Evolutionary conservation across 2,888 invertebrate species (phyloP).

Genomic region (Iphiclides podalirius): DNA sequence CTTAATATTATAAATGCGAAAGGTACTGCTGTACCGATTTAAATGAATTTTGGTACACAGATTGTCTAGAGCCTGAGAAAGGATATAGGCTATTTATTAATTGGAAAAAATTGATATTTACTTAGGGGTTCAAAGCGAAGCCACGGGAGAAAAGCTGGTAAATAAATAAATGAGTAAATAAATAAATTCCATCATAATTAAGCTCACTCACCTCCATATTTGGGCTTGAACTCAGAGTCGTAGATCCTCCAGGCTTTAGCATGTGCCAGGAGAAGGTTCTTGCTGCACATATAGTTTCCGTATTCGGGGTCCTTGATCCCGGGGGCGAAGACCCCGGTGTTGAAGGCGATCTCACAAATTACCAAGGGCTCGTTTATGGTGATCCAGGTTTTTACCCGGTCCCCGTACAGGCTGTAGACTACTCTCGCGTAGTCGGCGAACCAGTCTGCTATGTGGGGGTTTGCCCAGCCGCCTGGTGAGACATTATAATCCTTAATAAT

Average conservation of each 20-base stretch:
- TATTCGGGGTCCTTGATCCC: constrained; percentile 51
- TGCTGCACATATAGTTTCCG: constrained; percentile 80
- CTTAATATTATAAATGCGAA: no score
- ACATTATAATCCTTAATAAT: no score
- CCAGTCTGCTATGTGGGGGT: constrained; percentile 80
- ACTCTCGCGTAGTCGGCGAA: constrained; percentile 82
- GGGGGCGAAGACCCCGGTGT: constrained; percentile 57
- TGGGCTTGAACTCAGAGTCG: constrained; percentile 67
- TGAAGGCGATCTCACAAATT: constrained; percentile 60
- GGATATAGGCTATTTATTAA: no score
- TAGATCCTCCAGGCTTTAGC: constrained; percentile 80
- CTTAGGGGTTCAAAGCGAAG: no score
- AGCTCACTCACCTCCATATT: constrained; percentile 59
- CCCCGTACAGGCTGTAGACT: constrained; percentile 76
- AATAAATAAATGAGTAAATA: no score
- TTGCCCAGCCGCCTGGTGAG: constrained; percentile 82
- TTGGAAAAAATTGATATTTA: no score
- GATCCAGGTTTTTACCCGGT: constrained; percentile 83
- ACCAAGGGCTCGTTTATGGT: constrained; percentile 85
- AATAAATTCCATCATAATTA: no score
- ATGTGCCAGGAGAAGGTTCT: constrained; percentile 84
- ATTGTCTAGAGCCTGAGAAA: no score
- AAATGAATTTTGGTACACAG: no score
- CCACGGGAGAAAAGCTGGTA: no score
- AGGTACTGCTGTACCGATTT: no score